Base-by-base conservation (phyloP, 2,888 invertebrate species). In the Terebella lapidaria region DNA sequence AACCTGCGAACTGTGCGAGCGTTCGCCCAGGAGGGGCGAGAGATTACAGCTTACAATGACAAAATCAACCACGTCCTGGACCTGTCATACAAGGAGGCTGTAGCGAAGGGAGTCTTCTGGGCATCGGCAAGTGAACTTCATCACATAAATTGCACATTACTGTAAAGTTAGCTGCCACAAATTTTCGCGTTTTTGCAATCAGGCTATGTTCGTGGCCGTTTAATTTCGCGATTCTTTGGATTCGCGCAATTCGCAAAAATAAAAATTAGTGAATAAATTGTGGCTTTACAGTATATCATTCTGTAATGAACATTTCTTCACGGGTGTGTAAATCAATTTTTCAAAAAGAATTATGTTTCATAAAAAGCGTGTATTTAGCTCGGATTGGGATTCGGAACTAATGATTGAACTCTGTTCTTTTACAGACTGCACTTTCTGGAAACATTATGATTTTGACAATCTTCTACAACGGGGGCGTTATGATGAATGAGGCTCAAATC, bases 1-100 rank as follows among this genome's bases (percentile, higher is more conserved):
- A 95, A 93, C 77, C 89, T 96, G 65, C 86, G 92, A 75, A 95
- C 95, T 1, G 95, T 97, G 0, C 89, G 94, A 81, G 88, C 90
- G 27, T 94, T 97, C 80, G 91, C 90, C 20, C 90, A 91, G 72
- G 95, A 97, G 79, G 76, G 83, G 5, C 85, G 85, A 60, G 97
- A 97, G 83, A 85, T 88, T 54, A 76, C 84, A 3, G 79, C 83
- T 0, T 96, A 93, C 74, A 83, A 84, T 35, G 74, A 79, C 0
- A 86, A 87, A 70, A 86, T 95, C 59, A 82, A 86, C 28, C 84
- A 87, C 52, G 87, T 95, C 24, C 81, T 96, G 58, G 74, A 84
- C 46, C 82, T 95, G 58, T 91, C 91, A 1, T 91, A 91, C 75
- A 90, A 88, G 73, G 95, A 97, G 79, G 89, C 92, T 2, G 83